These are phyloP conservation scores for Hyposoter dolosus DNA, from an alignment of 2,888 invertebrate genomes.

Conservation along the genomic window DNA sequence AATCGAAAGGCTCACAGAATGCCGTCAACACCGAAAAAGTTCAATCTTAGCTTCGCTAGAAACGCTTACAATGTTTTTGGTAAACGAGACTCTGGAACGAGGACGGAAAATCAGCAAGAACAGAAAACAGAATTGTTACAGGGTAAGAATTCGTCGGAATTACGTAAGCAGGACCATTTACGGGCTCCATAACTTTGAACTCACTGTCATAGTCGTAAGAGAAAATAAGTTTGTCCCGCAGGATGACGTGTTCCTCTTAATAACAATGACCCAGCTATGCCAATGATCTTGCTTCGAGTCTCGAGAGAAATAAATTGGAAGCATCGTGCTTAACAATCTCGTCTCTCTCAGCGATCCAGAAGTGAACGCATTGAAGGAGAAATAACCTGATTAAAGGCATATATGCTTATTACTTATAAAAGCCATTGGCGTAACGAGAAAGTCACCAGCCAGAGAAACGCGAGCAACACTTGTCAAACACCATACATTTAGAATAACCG, in stretches of 20 bases:
- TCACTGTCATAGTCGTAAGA: neutral
- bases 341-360: neutral
- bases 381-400: slow-evolving; percentile 24
- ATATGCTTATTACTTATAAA: neutral
- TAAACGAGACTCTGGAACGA: slow-evolving; percentile 75
- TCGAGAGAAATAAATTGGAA: slow-evolving; percentile 6
- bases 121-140: slow-evolving; percentile 84
- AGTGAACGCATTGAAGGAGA: slow-evolving; percentile 37
- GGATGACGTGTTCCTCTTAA: neutral
- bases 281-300: slow-evolving; percentile 3
- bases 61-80: slow-evolving; percentile 84
- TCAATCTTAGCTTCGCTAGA: slow-evolving; percentile 84
- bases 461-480: slow-evolving; percentile 15
- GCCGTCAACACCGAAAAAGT: slow-evolving; percentile 84
- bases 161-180: neutral
- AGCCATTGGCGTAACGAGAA: slow-evolving; percentile 27
- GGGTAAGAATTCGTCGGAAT: slow-evolving; percentile 79
- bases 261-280: neutral
- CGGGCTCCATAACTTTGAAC: neutral
- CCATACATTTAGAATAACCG: neutral
- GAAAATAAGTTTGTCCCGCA: neutral
- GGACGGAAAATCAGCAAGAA: slow-evolving; percentile 81
- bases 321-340: neutral
- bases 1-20: slow-evolving; percentile 71
- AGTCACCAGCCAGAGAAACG: slow-evolving; percentile 18